Conservation (phyloP, 2,797 vertebrate species). For the Phataginus tricuspis region DNA sequence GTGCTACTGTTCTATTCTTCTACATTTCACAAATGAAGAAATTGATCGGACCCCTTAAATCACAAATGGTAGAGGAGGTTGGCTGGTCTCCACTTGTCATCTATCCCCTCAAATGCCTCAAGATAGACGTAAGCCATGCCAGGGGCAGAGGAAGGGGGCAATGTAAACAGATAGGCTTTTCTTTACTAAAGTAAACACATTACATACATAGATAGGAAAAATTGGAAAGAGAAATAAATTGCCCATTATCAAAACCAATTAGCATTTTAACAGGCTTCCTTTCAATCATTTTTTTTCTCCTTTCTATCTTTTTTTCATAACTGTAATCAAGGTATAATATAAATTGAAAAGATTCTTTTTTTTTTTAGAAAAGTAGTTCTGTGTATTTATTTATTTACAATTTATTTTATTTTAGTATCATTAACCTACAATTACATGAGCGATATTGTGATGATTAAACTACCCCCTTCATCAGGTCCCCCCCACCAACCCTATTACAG, state of each 20-base stretch:
- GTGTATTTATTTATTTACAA: no score
- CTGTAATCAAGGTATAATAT: background rate
- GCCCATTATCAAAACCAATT: background rate
- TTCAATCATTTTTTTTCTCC: background rate
- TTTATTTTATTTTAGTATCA: no score
- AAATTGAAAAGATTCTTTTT: background rate
- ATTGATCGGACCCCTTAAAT: background rate
- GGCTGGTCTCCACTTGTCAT: background rate
- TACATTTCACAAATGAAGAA: background rate
- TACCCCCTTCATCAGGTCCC: no score
- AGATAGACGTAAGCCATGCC: background rate
- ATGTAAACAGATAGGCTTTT: background rate
- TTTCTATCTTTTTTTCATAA: background rate
- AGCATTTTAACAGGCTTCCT: background rate
- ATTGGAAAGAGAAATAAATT: background rate
- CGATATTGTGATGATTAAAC: no score
- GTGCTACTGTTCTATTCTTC: background rate
- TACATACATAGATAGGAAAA: background rate
- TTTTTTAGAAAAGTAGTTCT: no score
- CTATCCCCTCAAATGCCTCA: background rate
- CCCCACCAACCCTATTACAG: no score
- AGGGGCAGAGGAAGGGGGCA: background rate
- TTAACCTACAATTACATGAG: no score
- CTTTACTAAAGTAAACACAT: background rate
- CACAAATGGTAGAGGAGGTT: background rate